Base-by-base conservation (phyloP, 1,140 invertebrate genomes). In the Akabosia matsudoensis region DNA sequence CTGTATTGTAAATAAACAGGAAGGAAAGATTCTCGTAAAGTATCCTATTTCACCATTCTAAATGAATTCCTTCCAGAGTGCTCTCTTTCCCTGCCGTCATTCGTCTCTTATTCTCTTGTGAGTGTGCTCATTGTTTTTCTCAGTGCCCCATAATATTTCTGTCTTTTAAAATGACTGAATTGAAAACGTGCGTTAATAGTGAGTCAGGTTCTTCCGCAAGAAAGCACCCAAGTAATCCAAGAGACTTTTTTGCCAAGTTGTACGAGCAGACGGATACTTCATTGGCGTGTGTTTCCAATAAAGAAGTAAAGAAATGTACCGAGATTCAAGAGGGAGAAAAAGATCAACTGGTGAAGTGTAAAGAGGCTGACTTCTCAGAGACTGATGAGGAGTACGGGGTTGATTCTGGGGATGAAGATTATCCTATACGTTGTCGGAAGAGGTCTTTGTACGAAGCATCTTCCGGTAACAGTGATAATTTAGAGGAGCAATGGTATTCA, bases 171-270 rank as follows among this genome's bases (percentile, higher is more conserved):
- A 31, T 67, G 61, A 22, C 61, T 30, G 30, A 28, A n/a, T 10
- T 67, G 4, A 30, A 67, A 13, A 24, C 1, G 3, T 16, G 26
- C 24, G 22, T 31, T 2, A 28, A 30, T 30, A n/a, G 30, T 7
- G 61, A 45, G 22, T 24, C 7, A 56, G 2, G 10, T 30, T 30
- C 1, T 2, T 30, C 24, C 10, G 31, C 7, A 28, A 2, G 28
- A 28, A 61, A 67, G 26, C 76, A 72, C n/a, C 78, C 78, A 24
- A 77, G 75, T 16, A 76, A 73, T 45, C 79, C 76, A 7, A 28
- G 79, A 10, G 79, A 80, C 2, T 80, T 80, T 33, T 80, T 80
- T 76, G 76, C 79, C n/a, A 64, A 70, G 2, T 33, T 80, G 0
- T 80, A 80, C 51, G 79, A 80, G n/a, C n/a, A n/a, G n/a, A n/a